These are phyloP conservation scores for Drosophila helvetica DNA, from an alignment of 2,888 invertebrate genomes.

Conservation along the genomic window DNA sequence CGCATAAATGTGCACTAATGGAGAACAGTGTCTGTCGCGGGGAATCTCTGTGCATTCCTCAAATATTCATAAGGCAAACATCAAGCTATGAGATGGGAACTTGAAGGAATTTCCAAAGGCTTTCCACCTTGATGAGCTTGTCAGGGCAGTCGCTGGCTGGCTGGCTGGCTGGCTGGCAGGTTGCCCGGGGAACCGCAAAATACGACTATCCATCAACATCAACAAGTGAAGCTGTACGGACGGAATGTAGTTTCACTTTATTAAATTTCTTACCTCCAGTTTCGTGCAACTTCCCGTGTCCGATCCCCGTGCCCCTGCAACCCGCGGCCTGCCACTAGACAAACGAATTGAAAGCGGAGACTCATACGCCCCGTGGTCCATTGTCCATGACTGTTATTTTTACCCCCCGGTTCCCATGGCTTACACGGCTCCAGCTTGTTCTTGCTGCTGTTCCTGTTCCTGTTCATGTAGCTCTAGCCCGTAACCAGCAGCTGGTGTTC, in stretches of 20 bases:
- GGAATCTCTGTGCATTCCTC: conserved; percentile 22
- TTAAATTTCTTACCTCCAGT: conserved; percentile 62
- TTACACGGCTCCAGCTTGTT: conserved; percentile 45
- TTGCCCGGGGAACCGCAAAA: conserved; percentile 33
- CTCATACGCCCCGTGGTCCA: conserved; percentile 45
- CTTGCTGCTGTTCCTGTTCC: conserved; percentile 30
- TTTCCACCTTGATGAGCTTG: conserved; percentile 26
- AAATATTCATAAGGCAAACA: conserved; percentile 49
- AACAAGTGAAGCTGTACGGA: conserved; percentile 51
- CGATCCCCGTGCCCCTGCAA: conserved; percentile 14
- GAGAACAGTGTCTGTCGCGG: conserved; percentile 11
- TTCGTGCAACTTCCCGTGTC: conserved; percentile 22
- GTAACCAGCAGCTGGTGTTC: conserved; percentile 43
- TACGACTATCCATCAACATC: conserved; percentile 59
- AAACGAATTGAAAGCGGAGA: conserved; percentile 15
- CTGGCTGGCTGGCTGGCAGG: not conserved
- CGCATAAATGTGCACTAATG: conserved; percentile 38
- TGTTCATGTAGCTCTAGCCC: conserved; percentile 4
- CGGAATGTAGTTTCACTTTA: conserved; percentile 53
- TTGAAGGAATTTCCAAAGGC: conserved; percentile 23
- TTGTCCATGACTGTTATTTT: conserved; percentile 9
- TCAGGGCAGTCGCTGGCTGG: conserved; percentile 13
- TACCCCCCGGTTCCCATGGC: conserved; percentile 15
- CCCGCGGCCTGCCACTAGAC: conserved; percentile 1
- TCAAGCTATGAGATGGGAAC: conserved; percentile 37